Conservation (phyloP, 2,888 invertebrate genomes). For the Poecilobothrus nobilitatus region DNA sequence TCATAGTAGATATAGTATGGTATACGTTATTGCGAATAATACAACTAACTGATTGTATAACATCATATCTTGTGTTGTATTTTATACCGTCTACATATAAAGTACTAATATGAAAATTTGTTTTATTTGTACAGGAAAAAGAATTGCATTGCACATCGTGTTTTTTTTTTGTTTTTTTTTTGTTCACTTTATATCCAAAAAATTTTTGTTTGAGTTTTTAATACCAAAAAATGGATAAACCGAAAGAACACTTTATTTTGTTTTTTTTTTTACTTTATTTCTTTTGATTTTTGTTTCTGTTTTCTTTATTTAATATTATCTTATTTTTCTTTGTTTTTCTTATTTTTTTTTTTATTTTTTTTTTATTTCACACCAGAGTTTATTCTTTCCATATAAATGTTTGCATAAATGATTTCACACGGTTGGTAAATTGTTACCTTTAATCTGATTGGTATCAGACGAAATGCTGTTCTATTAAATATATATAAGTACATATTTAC, state of each 20-base stretch:
- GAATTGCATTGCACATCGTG: neutral
- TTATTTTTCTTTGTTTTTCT: neutral
- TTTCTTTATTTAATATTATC: too few species aligned
- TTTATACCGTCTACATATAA: neutral
- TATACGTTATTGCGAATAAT: too few species aligned
- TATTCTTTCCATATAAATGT: conserved; percentile 15
- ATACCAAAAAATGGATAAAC: neutral
- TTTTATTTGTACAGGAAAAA: neutral
- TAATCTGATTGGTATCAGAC: conserved; percentile 21
- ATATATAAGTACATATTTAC: too few species aligned
- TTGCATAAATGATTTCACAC: conserved; percentile 23
- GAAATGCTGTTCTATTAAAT: neutral
- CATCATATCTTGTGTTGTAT: too few species aligned
- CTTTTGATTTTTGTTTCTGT: too few species aligned
- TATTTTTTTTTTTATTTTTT: neutral
- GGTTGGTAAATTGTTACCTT: conserved; percentile 25
- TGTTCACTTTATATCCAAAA: neutral
- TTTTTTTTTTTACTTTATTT: neutral
- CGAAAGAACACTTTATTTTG: neutral
- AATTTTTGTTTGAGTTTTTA: neutral
- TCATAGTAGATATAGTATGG: neutral
- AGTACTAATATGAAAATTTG: conserved; percentile 4
- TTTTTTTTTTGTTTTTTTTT: neutral
- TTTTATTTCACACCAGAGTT: conserved; percentile 1
- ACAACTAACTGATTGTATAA: too few species aligned